A percentile compares a stretch with the other conserved stretches of the same genome.
phyloP scores from a whole-genome alignment of 1,140 invertebrate genomes.

The Gonioctena quinquepunctata region DNA sequence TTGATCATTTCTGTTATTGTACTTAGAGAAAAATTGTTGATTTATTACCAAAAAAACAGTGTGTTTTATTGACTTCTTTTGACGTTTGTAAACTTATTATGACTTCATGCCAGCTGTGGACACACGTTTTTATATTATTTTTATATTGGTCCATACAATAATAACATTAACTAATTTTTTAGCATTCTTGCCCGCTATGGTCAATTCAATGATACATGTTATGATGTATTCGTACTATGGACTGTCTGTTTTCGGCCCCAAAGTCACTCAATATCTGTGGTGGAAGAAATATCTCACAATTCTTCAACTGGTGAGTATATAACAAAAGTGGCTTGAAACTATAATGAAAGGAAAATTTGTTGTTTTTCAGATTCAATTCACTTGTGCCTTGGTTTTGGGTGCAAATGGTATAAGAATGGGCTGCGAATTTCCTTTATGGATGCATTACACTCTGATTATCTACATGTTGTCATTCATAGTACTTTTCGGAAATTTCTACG shows the following conservation, averaged over 20 bases:
- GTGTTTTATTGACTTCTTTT: too few relatives aligned
- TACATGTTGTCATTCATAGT: constrained; percentile 92
- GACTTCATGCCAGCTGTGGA: neutral
- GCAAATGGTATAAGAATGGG: constrained; percentile 79
- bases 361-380: constrained; percentile 77
- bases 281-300: constrained; percentile 95
- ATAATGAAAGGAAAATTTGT: neutral
- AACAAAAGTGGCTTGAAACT: neutral
- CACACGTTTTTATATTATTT: too few relatives aligned
- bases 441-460: constrained; percentile 88
- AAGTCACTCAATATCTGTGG: constrained; percentile 81
- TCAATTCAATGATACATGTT: constrained; percentile 90
- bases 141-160: too few relatives aligned
- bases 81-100: neutral
- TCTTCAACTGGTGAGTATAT: constrained; percentile 68
- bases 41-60: too few relatives aligned
- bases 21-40: too few relatives aligned
- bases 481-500: constrained; percentile 91
- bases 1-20: too few relatives aligned
- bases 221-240: constrained; percentile 95
- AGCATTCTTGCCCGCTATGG: constrained; percentile 86
- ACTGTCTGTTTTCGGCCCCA: constrained; percentile 79
- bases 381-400: constrained; percentile 80
- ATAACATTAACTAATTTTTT: constrained; percentile 42
- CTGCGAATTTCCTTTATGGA: constrained; percentile 91